These are phyloP conservation scores for Dunckerocampus dactyliophorus DNA, from an alignment of 2,113 vertebrate species.

Conservation along the genomic window DNA sequence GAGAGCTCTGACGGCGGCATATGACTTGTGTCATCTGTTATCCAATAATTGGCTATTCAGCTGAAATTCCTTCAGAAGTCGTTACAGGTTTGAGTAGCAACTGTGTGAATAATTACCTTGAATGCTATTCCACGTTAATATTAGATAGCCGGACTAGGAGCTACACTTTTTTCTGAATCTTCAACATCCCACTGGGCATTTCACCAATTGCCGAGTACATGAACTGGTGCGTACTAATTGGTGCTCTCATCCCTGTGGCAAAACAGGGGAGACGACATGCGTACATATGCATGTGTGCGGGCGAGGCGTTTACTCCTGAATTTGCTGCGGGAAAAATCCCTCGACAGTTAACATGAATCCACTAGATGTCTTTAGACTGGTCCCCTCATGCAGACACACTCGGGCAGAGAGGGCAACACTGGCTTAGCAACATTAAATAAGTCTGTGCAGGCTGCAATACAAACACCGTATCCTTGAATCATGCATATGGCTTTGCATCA, in stretches of 20 bases:
- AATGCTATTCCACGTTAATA: not conserved
- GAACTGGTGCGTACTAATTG: constrained; percentile 58
- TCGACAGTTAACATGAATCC: constrained; percentile 22
- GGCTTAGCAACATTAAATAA: not conserved
- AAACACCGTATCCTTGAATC: no score
- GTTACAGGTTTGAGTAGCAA: constrained; percentile 14
- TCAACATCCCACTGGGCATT: constrained; percentile 29
- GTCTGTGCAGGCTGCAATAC: no score
- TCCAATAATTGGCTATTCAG: constrained; percentile 24
- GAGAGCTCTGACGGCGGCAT: not conserved
- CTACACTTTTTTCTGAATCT: constrained; percentile 16
- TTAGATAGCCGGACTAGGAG: not conserved
- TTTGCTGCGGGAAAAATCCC: constrained; percentile 19
- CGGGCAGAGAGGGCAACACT: not conserved
- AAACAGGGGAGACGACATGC: constrained; percentile 11
- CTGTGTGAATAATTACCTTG: constrained; percentile 29
- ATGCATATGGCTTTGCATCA: no score
- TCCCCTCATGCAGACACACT: not conserved
- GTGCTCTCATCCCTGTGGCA: constrained; percentile 40
- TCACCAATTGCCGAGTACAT: constrained; percentile 29
- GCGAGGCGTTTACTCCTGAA: constrained; percentile 11
- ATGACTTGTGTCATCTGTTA: constrained; percentile 1
- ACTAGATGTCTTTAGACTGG: constrained; percentile 12
- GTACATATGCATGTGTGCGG: constrained; percentile 5
- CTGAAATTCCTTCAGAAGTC: constrained; percentile 14